phyloP scores from a whole-genome alignment of 2,113 vertebrate species.

The Cyprinodon brontotheroides region DNA sequence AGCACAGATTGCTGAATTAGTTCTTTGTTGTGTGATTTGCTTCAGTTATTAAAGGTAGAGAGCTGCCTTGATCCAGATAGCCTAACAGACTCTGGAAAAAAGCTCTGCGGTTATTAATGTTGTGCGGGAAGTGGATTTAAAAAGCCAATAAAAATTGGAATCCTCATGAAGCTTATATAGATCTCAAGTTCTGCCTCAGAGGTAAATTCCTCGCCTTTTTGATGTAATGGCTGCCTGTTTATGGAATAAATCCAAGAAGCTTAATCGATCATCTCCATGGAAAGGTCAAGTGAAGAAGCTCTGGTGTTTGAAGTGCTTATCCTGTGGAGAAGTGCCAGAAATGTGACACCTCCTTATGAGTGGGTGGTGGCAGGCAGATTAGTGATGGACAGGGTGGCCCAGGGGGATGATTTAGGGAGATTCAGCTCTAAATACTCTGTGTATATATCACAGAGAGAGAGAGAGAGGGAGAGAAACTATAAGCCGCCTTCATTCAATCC shows the following conservation, averaged over 20 bases:
- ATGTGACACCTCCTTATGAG: conserved; percentile 76
- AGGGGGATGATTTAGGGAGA: conserved; percentile 75
- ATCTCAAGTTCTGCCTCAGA: conserved; percentile 72
- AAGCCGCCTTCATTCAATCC: conserved; percentile 60
- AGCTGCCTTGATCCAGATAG: conserved; percentile 39
- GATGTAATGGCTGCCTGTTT: conserved; percentile 74
- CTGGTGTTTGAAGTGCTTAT: conserved; percentile 78
- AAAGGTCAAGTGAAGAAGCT: conserved; percentile 75
- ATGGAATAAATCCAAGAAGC: conserved; percentile 72
- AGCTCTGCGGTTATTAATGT: conserved; percentile 56
- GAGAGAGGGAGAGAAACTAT: conserved; percentile 38
- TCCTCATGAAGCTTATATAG: conserved; percentile 68
- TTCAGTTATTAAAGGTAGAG: conserved; percentile 57
- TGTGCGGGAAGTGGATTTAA: conserved; percentile 54
- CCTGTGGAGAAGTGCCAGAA: conserved; percentile 71
- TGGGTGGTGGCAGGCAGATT: conserved; percentile 71
- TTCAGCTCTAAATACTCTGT: conserved; percentile 72
- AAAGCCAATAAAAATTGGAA: conserved; percentile 63
- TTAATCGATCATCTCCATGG: conserved; percentile 76
- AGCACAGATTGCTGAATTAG: conserved; percentile 48
- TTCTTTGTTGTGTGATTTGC: conserved; percentile 55
- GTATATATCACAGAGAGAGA: conserved; percentile 31
- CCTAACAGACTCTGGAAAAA: conserved; percentile 35
- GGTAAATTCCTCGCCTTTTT: conserved; percentile 72
- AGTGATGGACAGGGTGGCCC: conserved; percentile 75